Base-by-base conservation (phyloP, 2,888 invertebrate species). In the Gisinianus flammeolus region DNA sequence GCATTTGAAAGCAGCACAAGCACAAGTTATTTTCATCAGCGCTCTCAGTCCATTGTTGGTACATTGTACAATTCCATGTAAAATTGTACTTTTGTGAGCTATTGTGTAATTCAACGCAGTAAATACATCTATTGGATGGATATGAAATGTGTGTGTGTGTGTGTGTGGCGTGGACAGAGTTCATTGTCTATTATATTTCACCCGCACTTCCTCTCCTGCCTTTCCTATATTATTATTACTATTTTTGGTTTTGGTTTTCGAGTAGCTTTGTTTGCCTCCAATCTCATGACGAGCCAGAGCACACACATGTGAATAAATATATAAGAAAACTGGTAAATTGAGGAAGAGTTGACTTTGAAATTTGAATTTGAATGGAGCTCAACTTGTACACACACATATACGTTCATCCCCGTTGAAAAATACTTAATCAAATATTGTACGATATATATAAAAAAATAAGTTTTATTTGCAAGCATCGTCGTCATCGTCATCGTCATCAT, bases 131-230 rank as follows among this genome's bases (percentile, higher is more conserved):
- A n/a, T n/a, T 44, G 16, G 62, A 28, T 26, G 10, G 62, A 26
- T 24, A 26, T 64, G 22, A 26, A 26, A 16, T 6, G 62, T 6
- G 8, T 64, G 62, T 64, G 8, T 64, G 26, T n/a, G 12, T 30
- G 66, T 30, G 8, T 28, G 30, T 30, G 31, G 66, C 66, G 66
- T 66, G 66, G 66, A 66, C 22, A 67, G 56, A 67, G 52, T 69
- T 62, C 31, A 75, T 69, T 26, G n/a, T n/a, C n/a, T n/a, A n/a
- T n/a, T n/a, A 78, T 56, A 56, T 70, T 70, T 70, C 68, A 68
- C 68, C 68, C 24, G 69, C 26, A 35, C 26, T 22, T n/a, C 31
- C 19, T 30, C 22, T 33, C 10, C 24, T 35, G 19, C 19, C 30
- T 33, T 19, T 31, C 5, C 16, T 33, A 24, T 44, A n/a, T 33